phyloP scores from a whole-genome alignment of 1,140 invertebrate species.

The Phthorimaea operculella region DNA sequence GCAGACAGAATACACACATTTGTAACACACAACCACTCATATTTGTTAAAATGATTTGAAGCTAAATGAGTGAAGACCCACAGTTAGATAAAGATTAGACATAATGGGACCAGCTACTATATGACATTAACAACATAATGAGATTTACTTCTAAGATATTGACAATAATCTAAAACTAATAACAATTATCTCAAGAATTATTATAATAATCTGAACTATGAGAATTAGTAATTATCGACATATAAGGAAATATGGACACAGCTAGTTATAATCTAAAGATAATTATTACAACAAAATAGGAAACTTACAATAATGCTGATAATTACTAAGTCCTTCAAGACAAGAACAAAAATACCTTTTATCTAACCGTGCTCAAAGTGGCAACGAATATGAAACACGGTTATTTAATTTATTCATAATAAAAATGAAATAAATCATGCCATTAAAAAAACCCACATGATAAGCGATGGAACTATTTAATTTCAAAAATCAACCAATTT shows the following conservation, averaged over 20 bases:
- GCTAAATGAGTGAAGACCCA: slow-evolving; percentile 61
- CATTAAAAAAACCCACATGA: slow-evolving; percentile 68
- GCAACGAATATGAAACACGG: slow-evolving; percentile 25
- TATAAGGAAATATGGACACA: too few relatives aligned
- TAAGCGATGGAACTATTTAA: slow-evolving; percentile 34
- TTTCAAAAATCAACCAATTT: slow-evolving; percentile 20
- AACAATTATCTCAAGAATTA: slow-evolving; percentile 2
- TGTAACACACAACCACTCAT: too few relatives aligned
- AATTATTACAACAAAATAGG: too few relatives aligned
- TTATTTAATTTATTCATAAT: slow-evolving; percentile 16
- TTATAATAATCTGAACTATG: too few relatives aligned
- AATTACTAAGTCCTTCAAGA: too few relatives aligned
- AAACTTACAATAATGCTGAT: too few relatives aligned
- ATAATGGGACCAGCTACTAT: background rate
- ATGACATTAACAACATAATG: too few relatives aligned
- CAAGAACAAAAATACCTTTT: too few relatives aligned
- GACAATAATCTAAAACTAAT: slow-evolving; percentile 14
- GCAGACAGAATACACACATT: too few relatives aligned
- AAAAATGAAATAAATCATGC: slow-evolving; percentile 40
- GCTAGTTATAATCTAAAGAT: too few relatives aligned
- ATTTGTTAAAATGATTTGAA: background rate
- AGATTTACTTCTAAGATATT: too few relatives aligned
- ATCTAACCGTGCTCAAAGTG: slow-evolving; percentile 13
- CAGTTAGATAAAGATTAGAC: slow-evolving; percentile 14
- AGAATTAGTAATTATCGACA: too few relatives aligned